Evolutionary conservation across 2,113 vertebrate genomes (phyloP).

Genomic region (Piliocolobus tephrosceles): DNA sequence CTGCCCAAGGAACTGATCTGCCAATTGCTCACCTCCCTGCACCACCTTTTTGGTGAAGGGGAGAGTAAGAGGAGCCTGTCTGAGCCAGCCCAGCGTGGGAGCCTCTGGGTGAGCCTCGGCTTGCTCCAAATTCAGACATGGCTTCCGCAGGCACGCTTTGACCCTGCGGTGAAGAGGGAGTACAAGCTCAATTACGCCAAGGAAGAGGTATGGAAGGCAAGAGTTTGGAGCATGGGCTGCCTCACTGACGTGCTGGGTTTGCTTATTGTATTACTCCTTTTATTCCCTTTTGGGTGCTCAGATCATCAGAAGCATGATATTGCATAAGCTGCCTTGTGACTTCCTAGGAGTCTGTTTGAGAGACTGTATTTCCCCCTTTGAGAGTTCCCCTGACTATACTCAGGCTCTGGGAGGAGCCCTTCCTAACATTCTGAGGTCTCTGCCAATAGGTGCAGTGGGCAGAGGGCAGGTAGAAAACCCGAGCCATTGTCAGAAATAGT

Average conservation of each 20-base stretch:
- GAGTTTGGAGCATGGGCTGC: not conserved
- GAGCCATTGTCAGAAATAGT: not conserved
- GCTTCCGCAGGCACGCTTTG: slow-evolving; percentile 94
- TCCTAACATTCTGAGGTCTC: not conserved
- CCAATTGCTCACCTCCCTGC: slow-evolving; percentile 89
- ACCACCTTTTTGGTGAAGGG: slow-evolving; percentile 89
- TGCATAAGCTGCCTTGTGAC: not conserved
- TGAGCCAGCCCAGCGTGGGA: slow-evolving; percentile 86
- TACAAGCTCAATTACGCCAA: slow-evolving; percentile 94
- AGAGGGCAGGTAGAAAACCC: not conserved
- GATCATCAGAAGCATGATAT: not conserved
- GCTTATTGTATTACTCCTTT: not conserved
- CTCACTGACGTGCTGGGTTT: not conserved
- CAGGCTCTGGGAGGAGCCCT: not conserved
- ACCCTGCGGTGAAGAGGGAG: slow-evolving; percentile 94
- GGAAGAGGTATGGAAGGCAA: slow-evolving; percentile 89
- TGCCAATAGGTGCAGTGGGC: not conserved
- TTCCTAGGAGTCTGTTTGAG: not conserved
- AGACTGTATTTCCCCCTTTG: not conserved
- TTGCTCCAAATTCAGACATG: slow-evolving; percentile 94
- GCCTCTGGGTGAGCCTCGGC: slow-evolving; percentile 95
- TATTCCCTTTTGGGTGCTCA: not conserved
- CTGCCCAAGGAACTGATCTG: slow-evolving; percentile 90
- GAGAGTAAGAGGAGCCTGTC: slow-evolving; percentile 81
- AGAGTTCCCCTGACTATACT: not conserved